phyloP scores from a whole-genome alignment of 2,113 vertebrate genomes.

The Xyliphius kryptos region DNA sequence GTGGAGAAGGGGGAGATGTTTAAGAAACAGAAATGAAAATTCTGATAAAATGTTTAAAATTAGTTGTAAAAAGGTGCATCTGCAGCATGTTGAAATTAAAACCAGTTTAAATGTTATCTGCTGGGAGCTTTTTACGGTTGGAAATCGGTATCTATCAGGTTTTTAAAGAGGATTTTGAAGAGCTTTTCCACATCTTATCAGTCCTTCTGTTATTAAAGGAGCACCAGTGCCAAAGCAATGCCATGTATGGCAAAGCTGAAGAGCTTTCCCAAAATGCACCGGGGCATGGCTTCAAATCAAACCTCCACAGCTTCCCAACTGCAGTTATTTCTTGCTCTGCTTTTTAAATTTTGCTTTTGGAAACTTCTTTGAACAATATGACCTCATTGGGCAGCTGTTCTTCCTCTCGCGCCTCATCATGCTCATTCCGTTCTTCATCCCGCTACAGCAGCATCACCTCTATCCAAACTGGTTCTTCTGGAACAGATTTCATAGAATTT shows the following conservation, averaged over 20 bases:
- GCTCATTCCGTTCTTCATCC: constrained; percentile 53
- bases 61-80: not conserved
- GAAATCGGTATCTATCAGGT: not conserved
- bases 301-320: constrained; percentile 19
- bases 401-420: constrained; percentile 56
- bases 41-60: too few relatives aligned
- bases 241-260: constrained; percentile 59
- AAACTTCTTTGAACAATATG: constrained; percentile 50
- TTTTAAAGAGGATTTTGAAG: constrained; percentile 18
- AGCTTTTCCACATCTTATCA: constrained; percentile 54
- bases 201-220: constrained; percentile 58
- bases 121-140: not conserved
- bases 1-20: too few relatives aligned
- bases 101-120: not conserved
- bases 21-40: too few relatives aligned
- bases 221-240: constrained; percentile 27
- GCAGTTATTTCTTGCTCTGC: not conserved
- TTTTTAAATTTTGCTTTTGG: not conserved
- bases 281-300: constrained; percentile 8
- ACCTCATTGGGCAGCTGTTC: constrained; percentile 48
- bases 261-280: constrained; percentile 49
- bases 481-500: constrained; percentile 51
- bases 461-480: constrained; percentile 48
- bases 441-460: constrained; percentile 55
- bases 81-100: not conserved